Evolutionary conservation across 2,113 vertebrate genomes (phyloP).

Genomic region (Gambusia affinis): DNA sequence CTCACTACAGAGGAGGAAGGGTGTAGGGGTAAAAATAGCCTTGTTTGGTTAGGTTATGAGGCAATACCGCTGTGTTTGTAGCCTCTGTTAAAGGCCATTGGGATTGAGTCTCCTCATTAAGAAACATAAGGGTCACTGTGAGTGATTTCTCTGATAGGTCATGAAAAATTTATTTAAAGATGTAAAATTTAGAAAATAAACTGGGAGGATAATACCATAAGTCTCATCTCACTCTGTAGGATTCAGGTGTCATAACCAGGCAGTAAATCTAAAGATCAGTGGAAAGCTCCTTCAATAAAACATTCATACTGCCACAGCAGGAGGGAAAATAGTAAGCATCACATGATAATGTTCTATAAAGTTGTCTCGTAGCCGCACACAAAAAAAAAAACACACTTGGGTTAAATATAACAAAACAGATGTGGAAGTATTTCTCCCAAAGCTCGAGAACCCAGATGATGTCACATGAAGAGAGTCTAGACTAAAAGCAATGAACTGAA

Average conservation of each 20-base stretch:
- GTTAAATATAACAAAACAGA: constrained; percentile 1
- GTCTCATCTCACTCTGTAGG: constrained; percentile 82
- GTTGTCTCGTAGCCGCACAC: constrained; percentile 20
- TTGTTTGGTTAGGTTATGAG: constrained; percentile 16
- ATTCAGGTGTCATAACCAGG: constrained; percentile 82
- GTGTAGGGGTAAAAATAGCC: constrained; percentile 43
- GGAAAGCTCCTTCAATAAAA: constrained; percentile 60
- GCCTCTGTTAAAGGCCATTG: neutral
- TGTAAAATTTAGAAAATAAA: constrained; percentile 18
- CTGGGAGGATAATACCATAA: constrained; percentile 2
- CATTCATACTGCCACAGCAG: constrained; percentile 54
- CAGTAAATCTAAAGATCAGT: constrained; percentile 84
- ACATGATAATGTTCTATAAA: constrained; percentile 25
- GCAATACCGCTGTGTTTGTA: constrained; percentile 11
- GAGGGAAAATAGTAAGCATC: constrained; percentile 55
- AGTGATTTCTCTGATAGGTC: neutral
- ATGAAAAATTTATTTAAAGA: constrained; percentile 2
- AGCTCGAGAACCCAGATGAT: constrained; percentile 1
- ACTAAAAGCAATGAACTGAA: neutral
- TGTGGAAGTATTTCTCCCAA: constrained; percentile 15
- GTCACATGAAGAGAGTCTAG: neutral
- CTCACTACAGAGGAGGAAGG: constrained; percentile 80
- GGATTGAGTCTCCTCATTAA: constrained; percentile 17
- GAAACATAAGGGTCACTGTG: constrained; percentile 1
- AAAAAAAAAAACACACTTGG: constrained; percentile 1